Base-by-base conservation (phyloP, 2,888 invertebrate genomes). In the Chymomyza caudatula region DNA sequence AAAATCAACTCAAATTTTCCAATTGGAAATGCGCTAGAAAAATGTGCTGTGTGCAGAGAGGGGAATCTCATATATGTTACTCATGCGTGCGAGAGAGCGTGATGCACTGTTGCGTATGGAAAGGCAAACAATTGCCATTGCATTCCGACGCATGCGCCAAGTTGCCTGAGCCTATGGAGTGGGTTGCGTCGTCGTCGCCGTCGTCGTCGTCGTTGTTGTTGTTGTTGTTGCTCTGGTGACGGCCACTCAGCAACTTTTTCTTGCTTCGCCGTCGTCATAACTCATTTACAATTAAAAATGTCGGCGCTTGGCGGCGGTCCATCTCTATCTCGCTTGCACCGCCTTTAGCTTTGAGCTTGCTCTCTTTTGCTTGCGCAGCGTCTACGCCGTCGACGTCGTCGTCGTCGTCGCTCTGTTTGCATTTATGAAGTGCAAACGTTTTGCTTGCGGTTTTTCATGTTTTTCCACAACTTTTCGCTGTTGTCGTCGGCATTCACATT, bases 251-350 rank as follows among this genome's bases (percentile, higher is more conserved):
- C 78, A 70, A 53, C 47, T 62, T 67, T 67, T 63, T 59, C 43
- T 55, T 56, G 58, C 59, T 67, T 64, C 71, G 72, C 64, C 72
- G 69, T 77, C 75, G 75, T 85, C 74, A 88, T 88, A 86, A 87
- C 86, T 88, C 86, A 84, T 87, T 87, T 82, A 86, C 88, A 88
- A 88, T 88, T 88, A 88, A 88, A 88, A 88, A 88, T 88, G 88
- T 89, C 88, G 88, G 89, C 88, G 88, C 88, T 85, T 74, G 67
- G 61, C 59, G 2, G n/a, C n/a, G n/a, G 6, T 37, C 17, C 6
- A 6, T 60, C 73, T 57, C 65, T 5, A 29, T 57, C 52, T 60
- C 62, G 37, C 57, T 63, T 37, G 3, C 23, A 20, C 47, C 23
- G 15, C 11, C 22, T 20, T 22, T n/a, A n/a, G 2, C 23, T 37